Evolutionary conservation across 2,797 vertebrate genomes (phyloP), one percentile per base, ranked within the genome.

Genomic region (Acestrorhynchus altus): DNA sequence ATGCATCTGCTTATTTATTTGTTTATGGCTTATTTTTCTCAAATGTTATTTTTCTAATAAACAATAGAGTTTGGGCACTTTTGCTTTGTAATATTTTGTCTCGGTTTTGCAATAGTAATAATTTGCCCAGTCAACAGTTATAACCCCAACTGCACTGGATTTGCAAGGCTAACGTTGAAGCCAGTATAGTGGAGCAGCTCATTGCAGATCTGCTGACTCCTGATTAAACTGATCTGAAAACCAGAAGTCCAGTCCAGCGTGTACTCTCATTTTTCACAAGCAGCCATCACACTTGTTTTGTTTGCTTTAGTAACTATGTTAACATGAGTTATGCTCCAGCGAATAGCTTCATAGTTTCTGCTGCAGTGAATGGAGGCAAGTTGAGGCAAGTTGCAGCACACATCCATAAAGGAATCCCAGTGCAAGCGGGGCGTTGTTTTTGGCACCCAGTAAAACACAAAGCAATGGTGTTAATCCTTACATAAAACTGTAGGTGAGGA

Each of bases 311-410:
- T 49, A 65, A 75, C 59, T 20, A 60, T 61, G 52, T 9, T 61
- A 11, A 61, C n/a, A 44, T 26, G 42, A 49, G 22, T 49, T 66
- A 26, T 69, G 73, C 49, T 72, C 35, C n/a, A 20, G 10, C 22
- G 4, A 13, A 56, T 59, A 63, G 52, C 20, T 72, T 47, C 28
- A 39, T 60, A 60, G 8, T 15, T 18, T 64, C 63, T 60, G 46
- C 51, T 13, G 51, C n/a, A 20, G 35, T 20, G 65, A 42, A 42
- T 28, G 49, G 61, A 35, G 54, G 59, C 83, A 81, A 75, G 82
- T 57, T 61, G 18, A 68, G 79, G 61, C 82, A 85, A 47, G 79
- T 63, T 40, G 40, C 16, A 35, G 60, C 52, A 39, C 10, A 26
- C 15, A 73, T 28, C 28, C 72, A 72, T 56, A 70, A 54, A 66